Percentiles rank a stretch among this genome's conserved stretches.
These are phyloP conservation scores for Caenorhabditis zanzibari DNA, from an alignment of 2,888 invertebrate genomes.

Conservation along the genomic window DNA sequence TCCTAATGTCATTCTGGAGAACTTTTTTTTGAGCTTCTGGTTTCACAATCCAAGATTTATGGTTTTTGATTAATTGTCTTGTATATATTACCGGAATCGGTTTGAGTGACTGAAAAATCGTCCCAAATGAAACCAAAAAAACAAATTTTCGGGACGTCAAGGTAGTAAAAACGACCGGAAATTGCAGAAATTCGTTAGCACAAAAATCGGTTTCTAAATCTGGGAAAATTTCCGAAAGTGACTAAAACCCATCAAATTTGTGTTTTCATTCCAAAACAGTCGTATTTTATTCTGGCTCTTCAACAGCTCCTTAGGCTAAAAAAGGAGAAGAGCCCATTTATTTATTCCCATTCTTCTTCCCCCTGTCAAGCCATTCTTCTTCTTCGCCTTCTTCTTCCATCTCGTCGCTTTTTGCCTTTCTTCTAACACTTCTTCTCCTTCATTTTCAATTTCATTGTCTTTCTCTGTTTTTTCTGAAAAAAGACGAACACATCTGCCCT, in stretches of 20 bases:
- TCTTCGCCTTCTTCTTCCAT: conserved; percentile 21
- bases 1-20: too few species aligned
- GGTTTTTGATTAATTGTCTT: too few species aligned
- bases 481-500: not conserved
- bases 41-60: too few species aligned
- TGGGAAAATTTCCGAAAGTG: not conserved
- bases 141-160: not conserved
- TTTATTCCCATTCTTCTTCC: conserved; percentile 29
- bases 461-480: conserved; percentile 27
- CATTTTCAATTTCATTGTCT: conserved; percentile 39
- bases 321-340: conserved; percentile 35
- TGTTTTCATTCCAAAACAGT: not conserved
- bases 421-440: conserved; percentile 9
- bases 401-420: conserved; percentile 25
- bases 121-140: too few species aligned
- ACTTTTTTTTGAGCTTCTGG: too few species aligned
- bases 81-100: too few species aligned
- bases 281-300: conserved; percentile 16
- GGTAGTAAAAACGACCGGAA: conserved; percentile 9
- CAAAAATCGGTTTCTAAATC: not conserved
- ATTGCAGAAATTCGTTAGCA: conserved; percentile 9
- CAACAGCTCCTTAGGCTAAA: not conserved
- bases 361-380: conserved; percentile 19
- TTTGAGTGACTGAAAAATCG: too few species aligned
- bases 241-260: conserved; percentile 7